Percentiles rank a stretch among this genome's conserved stretches.
Conservation (phyloP, 2,113 vertebrate genomes). For the Cnemophilus loriae region DNA sequence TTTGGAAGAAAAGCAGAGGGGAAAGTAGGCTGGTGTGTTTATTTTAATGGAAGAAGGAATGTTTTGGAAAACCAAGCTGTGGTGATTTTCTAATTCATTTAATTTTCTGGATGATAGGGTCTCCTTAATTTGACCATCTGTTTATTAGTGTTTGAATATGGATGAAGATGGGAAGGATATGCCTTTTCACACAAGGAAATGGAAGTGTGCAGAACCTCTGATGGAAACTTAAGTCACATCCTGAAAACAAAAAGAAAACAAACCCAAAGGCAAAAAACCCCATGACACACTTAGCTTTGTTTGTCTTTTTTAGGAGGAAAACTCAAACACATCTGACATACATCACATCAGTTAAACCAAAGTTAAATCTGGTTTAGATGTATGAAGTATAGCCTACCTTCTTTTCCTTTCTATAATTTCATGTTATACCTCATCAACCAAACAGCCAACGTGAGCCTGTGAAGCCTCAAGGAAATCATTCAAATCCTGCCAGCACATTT, state of each 20-base stretch:
- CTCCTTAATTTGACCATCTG: constrained; percentile 67
- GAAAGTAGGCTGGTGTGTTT: constrained; percentile 38
- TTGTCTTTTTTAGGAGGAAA: neutral
- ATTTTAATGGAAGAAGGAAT: constrained; percentile 50
- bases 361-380: neutral
- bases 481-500: neutral
- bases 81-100: constrained; percentile 63
- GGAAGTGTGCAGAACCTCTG: neutral
- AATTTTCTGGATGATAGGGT: constrained; percentile 63
- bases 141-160: constrained; percentile 47
- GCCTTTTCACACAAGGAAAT: neutral
- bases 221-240: neutral
- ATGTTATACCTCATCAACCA: neutral
- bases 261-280: neutral
- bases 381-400: neutral
- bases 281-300: neutral
- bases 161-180: neutral
- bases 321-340: neutral
- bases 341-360: neutral
- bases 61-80: constrained; percentile 33
- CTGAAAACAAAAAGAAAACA: neutral
- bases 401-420: neutral
- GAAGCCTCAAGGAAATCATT: neutral
- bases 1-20: constrained; percentile 15
- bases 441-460: neutral